These are phyloP conservation scores for Lucifuga dentata DNA, from an alignment of 2,113 vertebrate genomes.

Conservation along the genomic window DNA sequence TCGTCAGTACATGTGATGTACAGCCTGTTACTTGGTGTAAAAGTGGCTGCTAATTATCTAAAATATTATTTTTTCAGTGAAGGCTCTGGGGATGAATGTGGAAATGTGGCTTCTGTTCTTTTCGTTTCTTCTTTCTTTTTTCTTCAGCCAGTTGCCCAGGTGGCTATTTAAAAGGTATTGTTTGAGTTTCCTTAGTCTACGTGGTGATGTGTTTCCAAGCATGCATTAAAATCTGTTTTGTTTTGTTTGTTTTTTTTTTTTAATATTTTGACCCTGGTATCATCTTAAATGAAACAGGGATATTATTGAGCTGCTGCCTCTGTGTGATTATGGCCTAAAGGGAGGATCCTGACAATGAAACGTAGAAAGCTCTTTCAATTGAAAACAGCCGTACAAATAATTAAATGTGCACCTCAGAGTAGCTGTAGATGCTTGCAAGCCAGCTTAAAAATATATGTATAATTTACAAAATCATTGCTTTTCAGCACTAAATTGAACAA, in stretches of 20 bases:
- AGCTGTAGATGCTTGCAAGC: too few relatives aligned
- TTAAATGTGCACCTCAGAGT: too few relatives aligned
- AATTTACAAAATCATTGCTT: too few relatives aligned
- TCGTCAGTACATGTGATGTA: slow-evolving; percentile 26
- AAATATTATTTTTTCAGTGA: slow-evolving; percentile 12
- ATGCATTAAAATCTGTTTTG: slow-evolving; percentile 45
- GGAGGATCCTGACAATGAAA: slow-evolving; percentile 37
- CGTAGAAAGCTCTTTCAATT: slow-evolving; percentile 60
- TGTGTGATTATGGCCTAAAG: slow-evolving; percentile 32
- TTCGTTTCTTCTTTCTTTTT: slow-evolving; percentile 13
- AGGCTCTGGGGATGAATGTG: slow-evolving; percentile 22
- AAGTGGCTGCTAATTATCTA: slow-evolving; percentile 40
- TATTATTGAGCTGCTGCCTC: too few relatives aligned
- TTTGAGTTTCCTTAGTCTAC: slow-evolving; percentile 14
- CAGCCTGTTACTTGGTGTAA: slow-evolving; percentile 22
- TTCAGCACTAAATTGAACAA: too few relatives aligned
- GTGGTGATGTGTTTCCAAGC: slow-evolving; percentile 31
- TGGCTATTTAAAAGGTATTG: slow-evolving; percentile 38
- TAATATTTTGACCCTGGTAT: too few relatives aligned
- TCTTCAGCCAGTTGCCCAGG: slow-evolving; percentile 44
- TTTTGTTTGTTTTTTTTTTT: too few relatives aligned
- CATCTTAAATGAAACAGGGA: too few relatives aligned
- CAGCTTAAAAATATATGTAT: too few relatives aligned
- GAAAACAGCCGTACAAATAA: too few relatives aligned
- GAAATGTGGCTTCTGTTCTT: not conserved